These are phyloP conservation scores for Lagothrix lagotricha DNA, from an alignment of 2,797 vertebrate species.

Conservation along the genomic window DNA sequence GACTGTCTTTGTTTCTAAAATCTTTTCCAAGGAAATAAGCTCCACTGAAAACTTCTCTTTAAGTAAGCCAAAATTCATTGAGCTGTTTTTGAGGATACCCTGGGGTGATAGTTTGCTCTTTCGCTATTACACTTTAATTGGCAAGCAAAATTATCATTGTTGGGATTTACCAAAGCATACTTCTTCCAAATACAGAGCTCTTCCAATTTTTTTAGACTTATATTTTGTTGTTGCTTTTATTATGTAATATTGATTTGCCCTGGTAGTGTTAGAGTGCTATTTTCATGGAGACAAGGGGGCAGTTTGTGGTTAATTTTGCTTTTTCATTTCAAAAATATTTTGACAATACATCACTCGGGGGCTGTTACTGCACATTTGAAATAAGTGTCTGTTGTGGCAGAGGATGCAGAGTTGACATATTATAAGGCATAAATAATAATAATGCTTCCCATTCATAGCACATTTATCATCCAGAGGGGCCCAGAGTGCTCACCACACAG, in stretches of 20 bases:
- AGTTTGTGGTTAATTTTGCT: conserved; percentile 66
- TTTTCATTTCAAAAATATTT: conserved; percentile 49
- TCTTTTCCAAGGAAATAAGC: not conserved
- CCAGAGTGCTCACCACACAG: not conserved
- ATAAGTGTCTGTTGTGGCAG: conserved; percentile 36
- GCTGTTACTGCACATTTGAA: conserved; percentile 45
- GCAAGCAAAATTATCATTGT: conserved; percentile 49
- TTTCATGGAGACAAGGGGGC: conserved; percentile 46
- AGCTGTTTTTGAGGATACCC: not conserved
- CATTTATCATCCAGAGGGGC: conserved; percentile 33
- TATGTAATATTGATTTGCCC: conserved; percentile 52
- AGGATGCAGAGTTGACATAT: conserved; percentile 49
- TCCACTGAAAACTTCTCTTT: not conserved
- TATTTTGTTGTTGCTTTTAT: conserved; percentile 56
- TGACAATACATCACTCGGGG: conserved; percentile 52
- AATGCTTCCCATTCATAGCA: conserved; percentile 52
- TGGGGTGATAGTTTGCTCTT: not conserved
- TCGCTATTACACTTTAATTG: conserved; percentile 50
- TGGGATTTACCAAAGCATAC: conserved; percentile 19
- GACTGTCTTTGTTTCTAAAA: not conserved
- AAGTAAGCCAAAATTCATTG: conserved; percentile 25
- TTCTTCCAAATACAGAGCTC: conserved; percentile 14
- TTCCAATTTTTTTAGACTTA: conserved; percentile 28
- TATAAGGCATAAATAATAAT: conserved; percentile 65
- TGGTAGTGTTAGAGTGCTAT: not conserved